Evolutionary conservation across 2,113 vertebrate genomes (phyloP).

Genomic region (Galemys pyrenaicus): DNA sequence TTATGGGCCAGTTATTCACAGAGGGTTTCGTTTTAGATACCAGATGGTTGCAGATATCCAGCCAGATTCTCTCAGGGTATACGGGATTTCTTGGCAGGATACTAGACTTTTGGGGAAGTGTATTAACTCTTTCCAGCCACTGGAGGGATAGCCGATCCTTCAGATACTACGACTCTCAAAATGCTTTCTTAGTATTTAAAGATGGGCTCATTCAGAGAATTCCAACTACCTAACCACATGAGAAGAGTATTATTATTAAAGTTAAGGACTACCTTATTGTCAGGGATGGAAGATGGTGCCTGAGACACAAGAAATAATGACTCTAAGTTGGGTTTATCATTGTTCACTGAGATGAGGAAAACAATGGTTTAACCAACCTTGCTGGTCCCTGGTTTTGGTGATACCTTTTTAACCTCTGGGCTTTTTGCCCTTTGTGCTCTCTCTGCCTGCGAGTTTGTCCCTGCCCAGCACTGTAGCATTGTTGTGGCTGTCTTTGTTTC

Average conservation of each 20-base stretch:
- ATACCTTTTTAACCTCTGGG: not conserved
- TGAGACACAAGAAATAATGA: not conserved
- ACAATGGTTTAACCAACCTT: not conserved
- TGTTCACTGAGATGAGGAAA: not conserved
- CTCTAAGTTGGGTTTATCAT: not conserved
- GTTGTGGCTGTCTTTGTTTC: not conserved
- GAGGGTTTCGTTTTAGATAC: slow-evolving; percentile 71
- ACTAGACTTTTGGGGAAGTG: not conserved
- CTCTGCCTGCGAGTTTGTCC: not conserved
- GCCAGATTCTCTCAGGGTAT: slow-evolving; percentile 67
- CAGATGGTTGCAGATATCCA: slow-evolving; percentile 68
- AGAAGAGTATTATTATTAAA: not conserved
- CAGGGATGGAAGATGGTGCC: not conserved
- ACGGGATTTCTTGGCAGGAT: slow-evolving; percentile 69
- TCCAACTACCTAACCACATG: not conserved
- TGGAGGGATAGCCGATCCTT: slow-evolving; percentile 3
- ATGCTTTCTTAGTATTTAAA: not conserved
- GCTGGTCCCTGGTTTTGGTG: not conserved
- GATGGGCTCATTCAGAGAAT: not conserved
- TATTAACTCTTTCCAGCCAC: slow-evolving; percentile 68
- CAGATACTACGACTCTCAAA: not conserved
- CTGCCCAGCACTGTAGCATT: fast-evolving
- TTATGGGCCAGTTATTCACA: slow-evolving; percentile 18
- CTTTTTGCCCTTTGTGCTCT: not conserved
- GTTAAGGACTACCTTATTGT: not conserved